Evolutionary conservation across 2,113 vertebrate genomes (phyloP).

Genomic region (Thunnus maccoyii): DNA sequence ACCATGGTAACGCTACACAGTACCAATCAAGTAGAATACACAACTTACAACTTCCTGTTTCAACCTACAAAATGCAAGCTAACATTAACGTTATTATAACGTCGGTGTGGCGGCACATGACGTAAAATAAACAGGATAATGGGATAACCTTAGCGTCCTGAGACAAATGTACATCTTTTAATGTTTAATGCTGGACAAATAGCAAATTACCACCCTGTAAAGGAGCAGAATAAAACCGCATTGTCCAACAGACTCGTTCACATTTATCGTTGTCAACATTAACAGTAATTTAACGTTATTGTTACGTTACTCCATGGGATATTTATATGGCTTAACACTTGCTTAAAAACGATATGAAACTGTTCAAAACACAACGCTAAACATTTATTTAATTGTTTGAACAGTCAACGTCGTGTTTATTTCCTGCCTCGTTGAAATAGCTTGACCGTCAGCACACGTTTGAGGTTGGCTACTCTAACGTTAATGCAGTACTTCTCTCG

Average conservation of each 20-base stretch:
- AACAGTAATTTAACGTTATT: too few relatives aligned
- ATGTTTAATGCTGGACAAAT: too few relatives aligned
- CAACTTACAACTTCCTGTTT: not conserved
- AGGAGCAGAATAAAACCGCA: too few relatives aligned
- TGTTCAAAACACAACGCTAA: not conserved
- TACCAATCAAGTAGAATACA: not conserved
- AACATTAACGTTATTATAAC: not conserved
- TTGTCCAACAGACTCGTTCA: too few relatives aligned
- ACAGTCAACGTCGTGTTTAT: not conserved
- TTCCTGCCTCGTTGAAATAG: not conserved
- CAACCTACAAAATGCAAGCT: not conserved
- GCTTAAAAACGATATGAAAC: not conserved
- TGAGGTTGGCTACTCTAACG: not conserved
- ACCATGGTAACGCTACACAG: too few relatives aligned
- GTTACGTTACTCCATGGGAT: rapidly evolving
- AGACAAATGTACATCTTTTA: too few relatives aligned
- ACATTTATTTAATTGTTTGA: not conserved
- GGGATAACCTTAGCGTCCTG: too few relatives aligned
- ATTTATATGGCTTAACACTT: not conserved
- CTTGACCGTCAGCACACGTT: too few relatives aligned
- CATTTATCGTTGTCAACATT: too few relatives aligned
- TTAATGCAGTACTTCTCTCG: not conserved
- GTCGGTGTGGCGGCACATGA: too few relatives aligned
- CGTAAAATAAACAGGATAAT: too few relatives aligned
- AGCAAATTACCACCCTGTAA: too few relatives aligned